phyloP scores from a whole-genome alignment of 2,888 invertebrate genomes.

The Agrochola litura region DNA sequence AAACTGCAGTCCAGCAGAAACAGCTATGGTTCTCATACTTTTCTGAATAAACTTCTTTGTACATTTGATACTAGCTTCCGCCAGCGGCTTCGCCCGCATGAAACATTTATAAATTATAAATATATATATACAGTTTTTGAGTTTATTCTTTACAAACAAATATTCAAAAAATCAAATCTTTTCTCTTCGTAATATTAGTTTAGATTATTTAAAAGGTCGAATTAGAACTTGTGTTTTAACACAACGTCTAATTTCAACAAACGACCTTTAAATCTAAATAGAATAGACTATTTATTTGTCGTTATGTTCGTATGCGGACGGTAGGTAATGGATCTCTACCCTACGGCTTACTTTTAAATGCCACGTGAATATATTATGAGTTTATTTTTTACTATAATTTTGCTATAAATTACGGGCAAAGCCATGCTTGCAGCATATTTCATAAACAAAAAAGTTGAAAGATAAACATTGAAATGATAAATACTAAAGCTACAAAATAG shows the following conservation, averaged over 20 bases:
- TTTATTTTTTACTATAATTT: background rate
- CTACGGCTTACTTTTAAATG: constrained; percentile 5
- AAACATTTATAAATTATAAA: no score
- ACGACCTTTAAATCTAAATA: constrained; percentile 16
- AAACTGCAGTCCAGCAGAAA: background rate
- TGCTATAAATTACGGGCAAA: background rate
- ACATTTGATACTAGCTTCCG: background rate
- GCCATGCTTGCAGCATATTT: background rate
- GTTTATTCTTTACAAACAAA: no score
- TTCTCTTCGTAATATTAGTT: no score
- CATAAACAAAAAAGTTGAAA: background rate
- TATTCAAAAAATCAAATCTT: no score
- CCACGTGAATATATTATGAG: constrained; percentile 23
- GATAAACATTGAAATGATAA: background rate
- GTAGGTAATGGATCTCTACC: constrained; percentile 32
- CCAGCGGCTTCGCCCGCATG: no score
- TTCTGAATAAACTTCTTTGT: background rate
- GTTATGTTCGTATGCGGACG: constrained; percentile 16
- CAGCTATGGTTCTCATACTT: background rate
- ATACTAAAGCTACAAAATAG: background rate
- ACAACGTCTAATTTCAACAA: constrained; percentile 22
- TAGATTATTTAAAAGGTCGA: no score
- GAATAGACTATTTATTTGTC: constrained; percentile 32
- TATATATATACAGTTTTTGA: no score
- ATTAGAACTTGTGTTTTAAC: no score